These are phyloP conservation scores for Takifugu rubripes DNA, from an alignment of 2,797 vertebrate species.

Conservation along the genomic window DNA sequence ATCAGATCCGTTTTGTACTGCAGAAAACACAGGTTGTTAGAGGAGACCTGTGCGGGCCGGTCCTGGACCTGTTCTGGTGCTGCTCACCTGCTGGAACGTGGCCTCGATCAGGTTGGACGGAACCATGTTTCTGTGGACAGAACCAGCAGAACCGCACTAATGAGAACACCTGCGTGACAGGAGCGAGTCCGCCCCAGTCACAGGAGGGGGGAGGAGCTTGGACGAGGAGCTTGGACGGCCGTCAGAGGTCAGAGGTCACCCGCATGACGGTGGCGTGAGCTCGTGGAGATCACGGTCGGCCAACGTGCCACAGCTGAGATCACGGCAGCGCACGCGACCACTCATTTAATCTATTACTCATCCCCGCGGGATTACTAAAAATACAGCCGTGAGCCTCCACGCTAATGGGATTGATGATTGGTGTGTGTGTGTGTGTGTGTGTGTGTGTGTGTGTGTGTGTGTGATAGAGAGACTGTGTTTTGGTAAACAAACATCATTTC, in stretches of 20 bases:
- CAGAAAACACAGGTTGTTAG: conserved; percentile 15
- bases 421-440: conserved; percentile 8
- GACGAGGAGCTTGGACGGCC: no score
- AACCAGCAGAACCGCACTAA: neutral
- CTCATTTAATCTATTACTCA: conserved; percentile 60
- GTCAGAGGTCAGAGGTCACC: no score
- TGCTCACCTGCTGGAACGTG: conserved; percentile 85
- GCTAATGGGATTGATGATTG: conserved; percentile 62
- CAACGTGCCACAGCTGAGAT: conserved; percentile 53
- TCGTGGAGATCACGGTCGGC: conserved; percentile 13
- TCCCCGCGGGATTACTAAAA: conserved; percentile 72
- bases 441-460: conserved; percentile 7
- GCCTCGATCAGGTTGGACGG: conserved; percentile 88
- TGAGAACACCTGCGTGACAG: no score
- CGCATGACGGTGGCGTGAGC: conserved; percentile 18
- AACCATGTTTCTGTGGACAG: conserved; percentile 83
- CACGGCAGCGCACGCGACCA: conserved; percentile 26
- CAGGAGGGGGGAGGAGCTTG: no score
- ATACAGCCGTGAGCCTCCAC: conserved; percentile 58
- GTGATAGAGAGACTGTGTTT: neutral
- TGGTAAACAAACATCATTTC: neutral
- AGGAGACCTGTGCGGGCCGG: neutral
- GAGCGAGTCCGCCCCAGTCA: no score
- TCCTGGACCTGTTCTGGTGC: neutral
- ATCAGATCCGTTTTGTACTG: conserved; percentile 86